phyloP scores from a whole-genome alignment of 2,113 vertebrate genomes.

The Protobothrops flavoviridis region DNA sequence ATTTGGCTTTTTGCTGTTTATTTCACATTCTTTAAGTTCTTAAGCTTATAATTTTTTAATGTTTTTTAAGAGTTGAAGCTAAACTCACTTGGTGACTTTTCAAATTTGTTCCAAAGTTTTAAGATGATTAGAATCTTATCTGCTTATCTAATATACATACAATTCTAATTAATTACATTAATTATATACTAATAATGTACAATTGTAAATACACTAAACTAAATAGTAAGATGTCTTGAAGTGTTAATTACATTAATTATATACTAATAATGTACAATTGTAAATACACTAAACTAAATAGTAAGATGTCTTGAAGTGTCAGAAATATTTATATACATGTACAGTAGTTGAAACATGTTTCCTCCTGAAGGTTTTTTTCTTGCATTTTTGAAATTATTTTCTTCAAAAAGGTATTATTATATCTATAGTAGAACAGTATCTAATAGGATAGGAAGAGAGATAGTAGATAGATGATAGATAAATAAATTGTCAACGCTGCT shows the following conservation, averaged over 20 bases:
- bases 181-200: background rate
- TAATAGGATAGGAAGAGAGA: background rate
- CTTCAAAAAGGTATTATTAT: background rate
- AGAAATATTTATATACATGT: slow-evolving; percentile 39
- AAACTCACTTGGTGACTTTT: background rate
- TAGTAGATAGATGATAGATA: no score
- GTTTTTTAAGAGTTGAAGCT: background rate
- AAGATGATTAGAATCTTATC: background rate
- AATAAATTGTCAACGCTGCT: no score
- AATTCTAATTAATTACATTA: background rate
- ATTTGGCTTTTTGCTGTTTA: background rate
- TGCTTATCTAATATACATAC: background rate
- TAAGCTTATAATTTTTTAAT: background rate
- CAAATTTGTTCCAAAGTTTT: background rate
- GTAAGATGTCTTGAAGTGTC: background rate
- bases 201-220: background rate
- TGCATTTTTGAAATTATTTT: background rate
- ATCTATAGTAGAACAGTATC: background rate
- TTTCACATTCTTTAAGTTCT: background rate
- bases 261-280: background rate
- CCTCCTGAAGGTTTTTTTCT: background rate
- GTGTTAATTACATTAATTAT: background rate
- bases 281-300: background rate
- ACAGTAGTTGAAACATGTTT: slow-evolving; percentile 26
- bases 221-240: background rate